phyloP scores from a whole-genome alignment of 2,113 vertebrate genomes.

The Coregonus clupeaformis region DNA sequence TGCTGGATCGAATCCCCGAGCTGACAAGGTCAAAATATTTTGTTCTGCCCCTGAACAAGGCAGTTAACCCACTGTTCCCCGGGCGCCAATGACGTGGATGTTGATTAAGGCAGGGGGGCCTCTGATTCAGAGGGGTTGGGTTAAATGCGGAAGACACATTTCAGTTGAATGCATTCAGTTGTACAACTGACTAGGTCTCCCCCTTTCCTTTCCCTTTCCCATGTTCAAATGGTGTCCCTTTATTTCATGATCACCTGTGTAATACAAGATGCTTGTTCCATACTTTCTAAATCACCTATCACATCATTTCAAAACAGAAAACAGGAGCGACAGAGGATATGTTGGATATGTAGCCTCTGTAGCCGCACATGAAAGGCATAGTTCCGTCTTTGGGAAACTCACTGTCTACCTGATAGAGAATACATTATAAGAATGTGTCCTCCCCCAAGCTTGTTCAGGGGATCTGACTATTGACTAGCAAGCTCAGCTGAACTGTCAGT shows the following conservation, averaged over 20 bases:
- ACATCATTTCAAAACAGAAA: background rate
- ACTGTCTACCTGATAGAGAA: background rate
- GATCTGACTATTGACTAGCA: background rate
- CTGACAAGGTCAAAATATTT: no score
- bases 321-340: background rate
- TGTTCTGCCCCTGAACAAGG: no score
- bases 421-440: background rate
- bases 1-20: no score
- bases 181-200: no score
- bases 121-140: no score
- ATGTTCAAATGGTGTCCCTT: background rate
- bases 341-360: background rate
- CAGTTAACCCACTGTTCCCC: no score
- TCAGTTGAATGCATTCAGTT: no score
- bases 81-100: no score
- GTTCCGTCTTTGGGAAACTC: background rate
- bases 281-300: background rate
- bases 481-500: constrained; percentile 4
- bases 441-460: background rate
- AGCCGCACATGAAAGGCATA: background rate
- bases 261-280: background rate
- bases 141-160: no score
- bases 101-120: no score
- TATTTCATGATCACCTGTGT: background rate
- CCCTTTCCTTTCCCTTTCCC: no score